Evolutionary conservation across 2,797 vertebrate genomes (phyloP).

Genomic region (Antrozous pallidus): DNA sequence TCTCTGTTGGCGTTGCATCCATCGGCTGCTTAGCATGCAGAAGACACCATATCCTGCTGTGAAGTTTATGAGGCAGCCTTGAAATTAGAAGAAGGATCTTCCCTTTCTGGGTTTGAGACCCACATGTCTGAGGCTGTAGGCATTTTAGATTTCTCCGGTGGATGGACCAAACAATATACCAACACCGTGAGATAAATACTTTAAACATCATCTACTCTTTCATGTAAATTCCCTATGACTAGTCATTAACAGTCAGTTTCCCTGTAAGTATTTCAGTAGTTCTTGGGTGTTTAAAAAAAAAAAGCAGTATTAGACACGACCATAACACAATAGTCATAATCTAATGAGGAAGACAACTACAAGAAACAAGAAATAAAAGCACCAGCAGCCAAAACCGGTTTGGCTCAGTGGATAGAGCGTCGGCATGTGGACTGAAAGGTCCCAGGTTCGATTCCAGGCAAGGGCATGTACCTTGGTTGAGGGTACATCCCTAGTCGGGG

Average conservation of each 20-base stretch:
- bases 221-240: not conserved
- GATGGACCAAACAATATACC: not conserved
- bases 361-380: not conserved
- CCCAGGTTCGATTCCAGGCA: no score
- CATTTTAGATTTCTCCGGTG: not conserved
- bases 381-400: not conserved
- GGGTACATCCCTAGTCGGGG: no score
- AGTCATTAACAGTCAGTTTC: not conserved
- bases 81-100: not conserved
- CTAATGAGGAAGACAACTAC: not conserved
- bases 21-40: not conserved
- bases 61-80: not conserved
- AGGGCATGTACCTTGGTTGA: no score
- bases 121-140: not conserved
- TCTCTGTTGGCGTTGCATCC: not conserved
- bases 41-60: not conserved
- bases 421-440: no score
- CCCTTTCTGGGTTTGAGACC: not conserved
- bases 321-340: not conserved
- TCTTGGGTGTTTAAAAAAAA: not conserved
- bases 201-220: conserved; percentile 14
- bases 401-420: no score
- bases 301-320: not conserved
- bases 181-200: not conserved
- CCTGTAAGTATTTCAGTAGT: not conserved